A percentile compares a stretch with the other conserved stretches of the same genome.
Evolutionary conservation across 2,797 vertebrate genomes (phyloP).

Genomic region (Falco naumanni): DNA sequence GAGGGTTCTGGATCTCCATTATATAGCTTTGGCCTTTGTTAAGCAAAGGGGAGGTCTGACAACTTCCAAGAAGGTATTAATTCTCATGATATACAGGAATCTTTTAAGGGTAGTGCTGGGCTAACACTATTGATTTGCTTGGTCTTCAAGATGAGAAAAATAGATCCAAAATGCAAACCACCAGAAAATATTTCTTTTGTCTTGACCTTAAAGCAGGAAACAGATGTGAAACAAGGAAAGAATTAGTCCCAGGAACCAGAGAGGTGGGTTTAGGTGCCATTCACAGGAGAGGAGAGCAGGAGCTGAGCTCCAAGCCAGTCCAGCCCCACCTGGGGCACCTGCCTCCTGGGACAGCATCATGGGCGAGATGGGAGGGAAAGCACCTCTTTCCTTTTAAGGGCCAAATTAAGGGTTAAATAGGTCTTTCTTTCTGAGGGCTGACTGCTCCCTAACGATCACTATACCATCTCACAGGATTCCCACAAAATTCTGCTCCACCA

Average conservation of each 20-base stretch:
- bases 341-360: background rate
- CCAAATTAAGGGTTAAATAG: background rate
- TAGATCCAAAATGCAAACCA: background rate
- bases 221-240: background rate
- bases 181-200: background rate
- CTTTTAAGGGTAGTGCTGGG: background rate
- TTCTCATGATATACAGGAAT: background rate
- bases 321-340: background rate
- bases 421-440: background rate
- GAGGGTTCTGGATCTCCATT: slow-evolving; percentile 12
- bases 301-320: background rate
- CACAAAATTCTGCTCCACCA: background rate
- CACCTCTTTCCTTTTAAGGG: background rate
- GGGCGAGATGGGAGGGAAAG: background rate
- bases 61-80: background rate
- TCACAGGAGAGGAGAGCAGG: background rate
- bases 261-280: background rate
- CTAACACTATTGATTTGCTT: background rate
- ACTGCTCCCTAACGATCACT: background rate
- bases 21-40: background rate
- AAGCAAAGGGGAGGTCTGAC: background rate
- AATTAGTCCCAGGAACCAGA: background rate
- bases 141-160: background rate
- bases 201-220: background rate
- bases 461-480: background rate